phyloP scores from a whole-genome alignment of 2,797 vertebrate genomes.

The Anas bahamensis region DNA sequence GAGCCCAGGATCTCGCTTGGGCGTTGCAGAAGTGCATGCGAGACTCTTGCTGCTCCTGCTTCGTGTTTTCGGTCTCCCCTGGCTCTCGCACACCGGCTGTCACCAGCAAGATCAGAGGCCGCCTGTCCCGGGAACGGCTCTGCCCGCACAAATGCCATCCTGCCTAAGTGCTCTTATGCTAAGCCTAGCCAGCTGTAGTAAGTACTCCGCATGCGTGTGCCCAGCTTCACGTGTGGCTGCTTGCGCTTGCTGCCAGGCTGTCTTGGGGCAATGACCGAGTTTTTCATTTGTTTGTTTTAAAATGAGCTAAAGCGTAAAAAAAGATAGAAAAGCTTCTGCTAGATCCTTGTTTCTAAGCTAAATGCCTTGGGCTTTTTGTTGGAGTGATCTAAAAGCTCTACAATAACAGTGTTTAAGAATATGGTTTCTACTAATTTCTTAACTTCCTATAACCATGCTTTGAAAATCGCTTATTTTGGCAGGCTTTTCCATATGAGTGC shows the following conservation, averaged over 20 bases:
- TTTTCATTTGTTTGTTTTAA: conserved; percentile 31
- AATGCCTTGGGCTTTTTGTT: not conserved
- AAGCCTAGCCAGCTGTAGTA: conserved; percentile 83
- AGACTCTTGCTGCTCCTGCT: not conserved
- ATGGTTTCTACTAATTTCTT: not conserved
- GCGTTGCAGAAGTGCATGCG: not conserved
- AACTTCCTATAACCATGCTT: not conserved
- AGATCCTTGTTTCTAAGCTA: not conserved
- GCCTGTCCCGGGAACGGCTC: conserved; percentile 75
- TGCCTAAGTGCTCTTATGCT: conserved; percentile 79
- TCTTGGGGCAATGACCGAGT: not conserved
- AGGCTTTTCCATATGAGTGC: not conserved
- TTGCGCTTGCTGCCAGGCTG: conserved; percentile 50
- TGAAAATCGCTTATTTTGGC: not conserved
- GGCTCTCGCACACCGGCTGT: conserved; percentile 36
- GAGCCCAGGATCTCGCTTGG: not conserved
- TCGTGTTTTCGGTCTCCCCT: not conserved
- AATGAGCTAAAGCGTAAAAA: conserved; percentile 23
- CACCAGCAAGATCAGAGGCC: conserved; percentile 74
- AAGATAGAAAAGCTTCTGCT: not conserved
- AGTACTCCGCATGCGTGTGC: conserved; percentile 74
- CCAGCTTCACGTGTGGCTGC: conserved; percentile 60
- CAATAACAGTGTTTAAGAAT: not conserved
- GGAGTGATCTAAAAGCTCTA: not conserved
- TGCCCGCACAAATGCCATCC: conserved; percentile 79